These are phyloP conservation scores for Scatophagus argus DNA, from an alignment of 2,113 vertebrate genomes.

Conservation along the genomic window DNA sequence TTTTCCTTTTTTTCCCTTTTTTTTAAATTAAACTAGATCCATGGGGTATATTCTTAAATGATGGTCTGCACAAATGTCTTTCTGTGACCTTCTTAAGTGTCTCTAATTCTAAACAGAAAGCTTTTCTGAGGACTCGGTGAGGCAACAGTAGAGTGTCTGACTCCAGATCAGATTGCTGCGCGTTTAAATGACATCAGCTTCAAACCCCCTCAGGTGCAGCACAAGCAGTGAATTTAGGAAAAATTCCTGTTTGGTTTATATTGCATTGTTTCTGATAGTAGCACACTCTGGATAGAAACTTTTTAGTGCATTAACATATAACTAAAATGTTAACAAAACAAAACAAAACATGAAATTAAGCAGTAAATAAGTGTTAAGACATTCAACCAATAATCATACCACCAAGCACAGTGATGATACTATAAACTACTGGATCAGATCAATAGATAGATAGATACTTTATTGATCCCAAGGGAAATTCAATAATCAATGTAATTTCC, in stretches of 20 bases:
- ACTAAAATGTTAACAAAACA: too few species aligned
- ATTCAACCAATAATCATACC: not conserved
- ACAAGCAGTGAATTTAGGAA: not conserved
- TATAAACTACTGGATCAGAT: not conserved
- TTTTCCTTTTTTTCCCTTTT: not conserved
- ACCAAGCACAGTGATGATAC: not conserved
- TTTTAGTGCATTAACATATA: not conserved
- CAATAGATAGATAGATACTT: too few species aligned
- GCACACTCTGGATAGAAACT: not conserved
- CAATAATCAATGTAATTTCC: not conserved
- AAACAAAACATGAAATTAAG: not conserved
- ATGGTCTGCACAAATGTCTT: not conserved
- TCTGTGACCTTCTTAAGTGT: not conserved
- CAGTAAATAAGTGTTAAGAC: not conserved
- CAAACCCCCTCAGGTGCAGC: not conserved
- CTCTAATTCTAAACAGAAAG: not conserved
- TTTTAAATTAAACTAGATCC: not conserved
- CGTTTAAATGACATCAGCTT: not conserved
- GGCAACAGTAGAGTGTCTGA: not conserved
- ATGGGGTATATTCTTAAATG: too few species aligned
- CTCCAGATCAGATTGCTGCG: not conserved
- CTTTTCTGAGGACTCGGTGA: not conserved
- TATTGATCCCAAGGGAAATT: too few species aligned
- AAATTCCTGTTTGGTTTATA: not conserved
- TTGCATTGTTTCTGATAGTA: not conserved